Percentiles rank a stretch among this genome's conserved stretches.
Conservation (phyloP, 2,113 vertebrate species). For the Rhipidura dahli region DNA sequence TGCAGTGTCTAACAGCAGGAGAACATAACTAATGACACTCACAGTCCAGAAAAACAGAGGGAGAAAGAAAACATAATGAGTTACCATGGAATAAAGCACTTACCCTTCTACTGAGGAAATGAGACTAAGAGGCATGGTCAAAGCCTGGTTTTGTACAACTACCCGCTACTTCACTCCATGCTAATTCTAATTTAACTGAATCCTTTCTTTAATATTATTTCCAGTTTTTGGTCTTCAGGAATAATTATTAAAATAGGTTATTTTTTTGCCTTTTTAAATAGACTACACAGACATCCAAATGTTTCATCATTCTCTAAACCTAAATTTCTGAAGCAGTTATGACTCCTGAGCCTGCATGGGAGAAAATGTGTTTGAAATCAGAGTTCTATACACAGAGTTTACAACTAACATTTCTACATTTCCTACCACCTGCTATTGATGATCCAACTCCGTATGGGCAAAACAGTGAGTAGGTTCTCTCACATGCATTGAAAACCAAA, state of each 20-base stretch:
- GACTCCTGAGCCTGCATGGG: neutral
- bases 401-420: neutral
- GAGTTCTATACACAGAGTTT: neutral
- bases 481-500: neutral
- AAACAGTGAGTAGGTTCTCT: neutral
- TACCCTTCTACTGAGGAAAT: neutral
- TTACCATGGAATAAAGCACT: neutral
- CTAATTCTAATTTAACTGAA: neutral
- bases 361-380: neutral
- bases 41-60: neutral
- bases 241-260: neutral
- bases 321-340: neutral
- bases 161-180: neutral
- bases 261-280: neutral
- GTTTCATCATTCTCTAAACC: neutral
- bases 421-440: neutral
- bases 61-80: neutral
- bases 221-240: neutral
- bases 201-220: conserved; percentile 10
- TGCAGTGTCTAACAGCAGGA: neutral
- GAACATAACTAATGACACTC: neutral
- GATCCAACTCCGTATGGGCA: neutral
- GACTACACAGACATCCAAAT: neutral
- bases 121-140: neutral
- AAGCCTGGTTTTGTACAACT: neutral